These are phyloP conservation scores for Macquaria australasica DNA, from an alignment of 2,113 vertebrate species.

Conservation along the genomic window DNA sequence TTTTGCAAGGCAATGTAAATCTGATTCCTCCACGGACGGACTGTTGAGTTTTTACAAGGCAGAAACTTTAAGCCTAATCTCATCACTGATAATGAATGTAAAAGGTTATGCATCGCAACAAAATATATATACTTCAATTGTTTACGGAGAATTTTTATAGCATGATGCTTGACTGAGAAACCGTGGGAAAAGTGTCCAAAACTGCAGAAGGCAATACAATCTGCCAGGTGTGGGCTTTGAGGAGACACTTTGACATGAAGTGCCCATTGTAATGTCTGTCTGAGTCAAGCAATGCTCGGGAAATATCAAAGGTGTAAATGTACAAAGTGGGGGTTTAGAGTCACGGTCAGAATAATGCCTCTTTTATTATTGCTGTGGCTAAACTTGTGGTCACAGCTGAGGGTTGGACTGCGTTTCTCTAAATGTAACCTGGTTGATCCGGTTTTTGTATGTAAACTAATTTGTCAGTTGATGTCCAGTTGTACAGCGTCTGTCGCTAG, in stretches of 20 bases:
- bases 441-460: slow-evolving; percentile 23
- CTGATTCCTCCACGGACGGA: slow-evolving; percentile 39
- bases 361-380: slow-evolving; percentile 37
- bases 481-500: not conserved
- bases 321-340: slow-evolving; percentile 7
- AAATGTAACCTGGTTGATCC: slow-evolving; percentile 17
- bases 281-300: slow-evolving; percentile 21
- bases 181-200: slow-evolving; percentile 27
- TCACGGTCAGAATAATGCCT: not conserved
- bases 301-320: slow-evolving; percentile 13
- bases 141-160: slow-evolving; percentile 53
- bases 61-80: slow-evolving; percentile 52
- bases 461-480: not conserved
- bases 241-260: slow-evolving; percentile 37
- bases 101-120: slow-evolving; percentile 62
- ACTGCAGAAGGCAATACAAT: slow-evolving; percentile 13
- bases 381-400: not conserved
- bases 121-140: slow-evolving; percentile 7
- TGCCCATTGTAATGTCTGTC: slow-evolving; percentile 34
- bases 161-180: slow-evolving; percentile 30
- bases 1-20: slow-evolving; percentile 35
- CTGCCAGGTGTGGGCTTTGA: slow-evolving; percentile 26
- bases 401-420: slow-evolving; percentile 30
- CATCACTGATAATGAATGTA: slow-evolving; percentile 75
- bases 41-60: slow-evolving; percentile 61